A percentile compares a stretch with the other conserved stretches of the same genome.
Evolutionary conservation across 2,888 invertebrate species (phyloP).

Genomic region (Yponomeuta plumbellus): DNA sequence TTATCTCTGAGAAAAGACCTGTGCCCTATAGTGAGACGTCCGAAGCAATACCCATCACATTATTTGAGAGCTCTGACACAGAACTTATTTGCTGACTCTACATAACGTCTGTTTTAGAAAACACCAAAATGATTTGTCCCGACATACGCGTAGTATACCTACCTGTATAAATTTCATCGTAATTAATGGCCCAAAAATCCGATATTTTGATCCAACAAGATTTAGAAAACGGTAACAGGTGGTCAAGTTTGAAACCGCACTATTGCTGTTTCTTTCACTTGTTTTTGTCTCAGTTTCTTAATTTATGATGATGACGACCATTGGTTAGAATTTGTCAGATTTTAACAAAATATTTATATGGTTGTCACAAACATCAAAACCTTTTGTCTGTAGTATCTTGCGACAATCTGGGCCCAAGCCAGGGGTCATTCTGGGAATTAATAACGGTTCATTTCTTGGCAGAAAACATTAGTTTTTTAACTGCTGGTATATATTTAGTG

Average conservation of each 20-base stretch:
- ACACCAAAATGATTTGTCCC: constrained; percentile 55
- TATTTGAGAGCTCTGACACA: neutral
- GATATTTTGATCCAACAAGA: constrained; percentile 63
- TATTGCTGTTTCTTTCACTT: constrained; percentile 14
- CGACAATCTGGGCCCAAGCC: constrained; percentile 2
- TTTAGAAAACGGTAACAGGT: constrained; percentile 60
- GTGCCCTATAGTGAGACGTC: too few species aligned
- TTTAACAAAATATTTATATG: constrained; percentile 10
- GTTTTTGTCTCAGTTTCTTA: neutral
- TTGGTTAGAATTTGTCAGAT: neutral
- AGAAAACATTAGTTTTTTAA: constrained; percentile 7
- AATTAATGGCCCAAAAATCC: constrained; percentile 60
- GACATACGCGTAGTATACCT: constrained; percentile 24
- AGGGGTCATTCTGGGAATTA: constrained; percentile 8
- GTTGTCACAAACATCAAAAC: neutral
- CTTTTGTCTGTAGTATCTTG: constrained; percentile 8
- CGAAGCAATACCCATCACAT: too few species aligned
- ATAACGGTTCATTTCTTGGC: constrained; percentile 11
- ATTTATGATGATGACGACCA: constrained; percentile 1
- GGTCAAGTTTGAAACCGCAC: constrained; percentile 40
- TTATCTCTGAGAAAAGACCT: too few species aligned
- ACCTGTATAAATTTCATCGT: constrained; percentile 58
- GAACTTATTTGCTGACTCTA: constrained; percentile 39
- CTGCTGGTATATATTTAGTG: neutral
- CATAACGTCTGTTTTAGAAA: constrained; percentile 37